Percentiles rank a stretch among this genome's conserved stretches.
Conservation (phyloP, 2,113 vertebrate genomes). For the Podarcis cretensis region DNA sequence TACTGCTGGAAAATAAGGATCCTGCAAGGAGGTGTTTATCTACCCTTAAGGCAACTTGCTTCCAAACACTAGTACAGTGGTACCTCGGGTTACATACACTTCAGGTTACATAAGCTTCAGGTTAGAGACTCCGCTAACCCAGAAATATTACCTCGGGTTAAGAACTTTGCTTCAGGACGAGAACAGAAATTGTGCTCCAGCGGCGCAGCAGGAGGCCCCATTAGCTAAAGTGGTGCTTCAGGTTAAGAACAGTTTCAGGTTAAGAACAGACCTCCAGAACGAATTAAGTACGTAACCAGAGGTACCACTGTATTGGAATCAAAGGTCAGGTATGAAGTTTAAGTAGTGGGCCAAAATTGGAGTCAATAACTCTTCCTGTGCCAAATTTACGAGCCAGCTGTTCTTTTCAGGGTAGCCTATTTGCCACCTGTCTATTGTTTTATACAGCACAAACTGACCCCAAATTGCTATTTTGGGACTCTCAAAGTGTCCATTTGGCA, state of each 20-base stretch:
- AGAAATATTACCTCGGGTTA: no score
- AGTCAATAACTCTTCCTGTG: background rate
- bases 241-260: no score
- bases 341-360: background rate
- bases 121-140: no score
- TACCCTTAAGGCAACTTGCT: background rate
- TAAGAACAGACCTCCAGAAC: no score
- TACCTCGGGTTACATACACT: no score
- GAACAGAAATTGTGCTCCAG: no score
- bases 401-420: background rate
- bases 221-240: no score
- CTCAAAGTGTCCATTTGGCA: background rate
- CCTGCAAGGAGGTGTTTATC: background rate
- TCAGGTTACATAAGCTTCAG: no score
- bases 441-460: background rate
- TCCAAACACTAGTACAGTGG: background rate
- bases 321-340: background rate
- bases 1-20: background rate
- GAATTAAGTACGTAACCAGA: no score
- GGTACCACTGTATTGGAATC: background rate
- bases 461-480: background rate
- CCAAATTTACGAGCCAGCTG: background rate
- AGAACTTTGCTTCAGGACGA: no score
- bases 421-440: background rate
- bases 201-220: no score